Conservation (phyloP, 2,113 vertebrate species). For the Vanacampus margaritifer region DNA sequence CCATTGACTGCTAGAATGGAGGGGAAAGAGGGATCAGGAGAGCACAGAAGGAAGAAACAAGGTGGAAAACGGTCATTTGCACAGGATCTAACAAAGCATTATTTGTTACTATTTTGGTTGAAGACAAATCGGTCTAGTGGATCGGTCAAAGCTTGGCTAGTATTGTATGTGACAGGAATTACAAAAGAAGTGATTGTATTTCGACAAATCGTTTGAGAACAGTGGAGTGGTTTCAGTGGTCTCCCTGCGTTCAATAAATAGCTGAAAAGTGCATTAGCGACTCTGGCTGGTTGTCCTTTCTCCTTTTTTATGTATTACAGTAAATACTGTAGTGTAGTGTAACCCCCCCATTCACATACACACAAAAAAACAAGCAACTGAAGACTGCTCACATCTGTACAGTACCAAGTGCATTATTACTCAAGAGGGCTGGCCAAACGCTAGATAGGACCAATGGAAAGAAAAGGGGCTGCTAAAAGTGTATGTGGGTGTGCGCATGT, state of each 20-base stretch:
- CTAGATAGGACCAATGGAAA: constrained; percentile 3
- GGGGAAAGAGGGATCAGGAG: constrained; percentile 16
- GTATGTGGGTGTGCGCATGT: background rate
- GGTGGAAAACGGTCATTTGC: constrained; percentile 8
- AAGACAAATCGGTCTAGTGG: constrained; percentile 3
- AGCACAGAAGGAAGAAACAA: background rate
- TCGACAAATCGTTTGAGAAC: constrained; percentile 5
- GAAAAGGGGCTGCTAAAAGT: background rate
- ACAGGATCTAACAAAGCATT: constrained; percentile 11
- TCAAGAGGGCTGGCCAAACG: background rate
- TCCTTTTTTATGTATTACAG: no score
- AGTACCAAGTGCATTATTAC: constrained; percentile 17
- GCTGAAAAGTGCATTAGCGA: no score
- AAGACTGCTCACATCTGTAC: constrained; percentile 23
- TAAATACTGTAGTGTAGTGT: no score
- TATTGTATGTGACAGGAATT: background rate
- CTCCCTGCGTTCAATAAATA: no score
- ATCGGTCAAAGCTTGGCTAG: background rate
- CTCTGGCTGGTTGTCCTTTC: no score
- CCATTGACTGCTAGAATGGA: constrained; percentile 12
- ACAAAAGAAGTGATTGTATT: background rate
- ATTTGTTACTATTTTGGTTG: constrained; percentile 2
- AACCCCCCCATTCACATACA: no score
- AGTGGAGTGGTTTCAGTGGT: no score
- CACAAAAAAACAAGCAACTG: no score